phyloP scores from a whole-genome alignment of 2,797 vertebrate species.

The Melanotaenia boesemani region DNA sequence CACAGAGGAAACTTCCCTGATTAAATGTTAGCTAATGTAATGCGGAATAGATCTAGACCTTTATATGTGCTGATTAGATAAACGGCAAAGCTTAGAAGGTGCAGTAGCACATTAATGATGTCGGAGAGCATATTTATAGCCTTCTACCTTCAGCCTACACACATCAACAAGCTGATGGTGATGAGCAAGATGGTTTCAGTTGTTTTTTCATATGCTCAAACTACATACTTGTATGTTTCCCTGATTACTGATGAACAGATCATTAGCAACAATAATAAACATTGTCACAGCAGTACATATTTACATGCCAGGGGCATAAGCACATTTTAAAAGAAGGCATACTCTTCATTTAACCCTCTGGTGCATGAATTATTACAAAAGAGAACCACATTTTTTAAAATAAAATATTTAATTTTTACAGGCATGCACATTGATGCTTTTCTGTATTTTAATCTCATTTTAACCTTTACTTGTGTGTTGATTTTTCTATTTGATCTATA shows the following conservation, averaged over 20 bases:
- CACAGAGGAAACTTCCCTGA: conserved; percentile 35
- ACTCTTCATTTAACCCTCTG: background rate
- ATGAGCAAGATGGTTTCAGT: conserved; percentile 56
- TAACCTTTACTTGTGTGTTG: no score
- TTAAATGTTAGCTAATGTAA: conserved; percentile 53
- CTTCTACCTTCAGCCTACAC: conserved; percentile 47
- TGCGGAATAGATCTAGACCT: conserved; percentile 33
- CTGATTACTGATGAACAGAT: conserved; percentile 42
- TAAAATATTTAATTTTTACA: no score
- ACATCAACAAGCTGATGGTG: conserved; percentile 55
- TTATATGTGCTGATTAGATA: conserved; percentile 59
- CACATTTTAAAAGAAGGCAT: background rate
- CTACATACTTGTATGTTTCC: conserved; percentile 39
- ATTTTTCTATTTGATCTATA: no score
- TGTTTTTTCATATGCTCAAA: conserved; percentile 48
- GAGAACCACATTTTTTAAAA: no score
- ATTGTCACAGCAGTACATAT: conserved; percentile 27
- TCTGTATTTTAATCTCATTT: no score
- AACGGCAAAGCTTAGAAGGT: conserved; percentile 44
- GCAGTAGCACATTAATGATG: conserved; percentile 56
- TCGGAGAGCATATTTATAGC: conserved; percentile 63
- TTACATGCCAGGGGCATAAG: conserved; percentile 12
- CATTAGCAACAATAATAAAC: conserved; percentile 42
- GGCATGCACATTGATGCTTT: no score
- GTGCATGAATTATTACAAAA: no score